Evolutionary conservation across 2,888 invertebrate species (phyloP).

Genomic region (Dicycla oo): DNA sequence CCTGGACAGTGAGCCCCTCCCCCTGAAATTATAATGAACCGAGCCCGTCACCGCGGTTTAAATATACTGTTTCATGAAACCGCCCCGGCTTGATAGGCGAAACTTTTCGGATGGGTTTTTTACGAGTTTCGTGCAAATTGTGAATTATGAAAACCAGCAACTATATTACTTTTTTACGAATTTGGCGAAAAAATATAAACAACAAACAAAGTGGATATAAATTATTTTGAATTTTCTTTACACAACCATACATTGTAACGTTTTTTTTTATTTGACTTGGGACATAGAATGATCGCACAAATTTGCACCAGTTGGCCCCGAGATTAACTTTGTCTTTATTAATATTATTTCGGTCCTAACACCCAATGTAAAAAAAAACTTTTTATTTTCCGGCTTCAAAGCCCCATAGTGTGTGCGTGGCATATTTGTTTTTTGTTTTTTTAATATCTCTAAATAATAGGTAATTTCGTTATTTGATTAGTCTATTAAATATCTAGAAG

Average conservation of each 20-base stretch:
- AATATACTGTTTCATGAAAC: slow-evolving; percentile 53
- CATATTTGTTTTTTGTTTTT: background rate
- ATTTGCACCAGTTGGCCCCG: background rate
- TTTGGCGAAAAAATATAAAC: background rate
- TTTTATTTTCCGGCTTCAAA: background rate
- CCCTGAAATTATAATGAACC: slow-evolving; percentile 65
- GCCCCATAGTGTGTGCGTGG: background rate
- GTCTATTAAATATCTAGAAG: background rate
- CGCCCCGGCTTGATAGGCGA: slow-evolving; percentile 35
- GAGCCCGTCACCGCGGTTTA: slow-evolving; percentile 58
- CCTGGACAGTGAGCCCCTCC: slow-evolving; percentile 54
- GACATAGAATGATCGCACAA: background rate
- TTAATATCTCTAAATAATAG: background rate
- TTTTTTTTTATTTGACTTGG: background rate
- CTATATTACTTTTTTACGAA: slow-evolving; percentile 13
- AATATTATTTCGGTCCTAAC: background rate
- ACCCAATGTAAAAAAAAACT: background rate
- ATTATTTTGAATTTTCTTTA: slow-evolving; percentile 18
- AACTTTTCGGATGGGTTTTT: slow-evolving; percentile 53
- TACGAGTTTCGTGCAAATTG: slow-evolving; percentile 46
- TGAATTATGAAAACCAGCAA: slow-evolving; percentile 44
- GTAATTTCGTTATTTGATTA: background rate
- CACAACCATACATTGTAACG: background rate
- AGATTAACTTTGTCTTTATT: background rate
- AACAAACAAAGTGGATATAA: slow-evolving; percentile 10